Evolutionary conservation across 2,113 vertebrate genomes (phyloP).

Genomic region (Sus scrofa): T2T-Sscrofa CM000826.6:22884001-22884500

Average conservation of each 20-base stretch:
- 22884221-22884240: neutral
- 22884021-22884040: neutral
- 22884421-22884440: neutral
- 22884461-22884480: neutral
- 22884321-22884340: neutral
- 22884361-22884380: neutral
- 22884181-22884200: neutral
- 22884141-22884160: neutral
- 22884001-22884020: neutral
- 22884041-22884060: neutral
- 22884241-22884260: neutral
- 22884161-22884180: neutral
- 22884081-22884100: neutral
- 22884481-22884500: neutral
- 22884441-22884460: neutral
- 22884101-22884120: neutral
- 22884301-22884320: neutral
- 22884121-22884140: neutral
- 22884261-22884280: neutral
- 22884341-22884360: neutral
- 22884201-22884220: neutral
- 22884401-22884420: neutral
- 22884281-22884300: neutral
- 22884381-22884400: neutral
- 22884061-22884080: neutral